Evolutionary conservation across 2,113 vertebrate genomes (phyloP).

Genomic region (Mesitornis unicolor): DNA sequence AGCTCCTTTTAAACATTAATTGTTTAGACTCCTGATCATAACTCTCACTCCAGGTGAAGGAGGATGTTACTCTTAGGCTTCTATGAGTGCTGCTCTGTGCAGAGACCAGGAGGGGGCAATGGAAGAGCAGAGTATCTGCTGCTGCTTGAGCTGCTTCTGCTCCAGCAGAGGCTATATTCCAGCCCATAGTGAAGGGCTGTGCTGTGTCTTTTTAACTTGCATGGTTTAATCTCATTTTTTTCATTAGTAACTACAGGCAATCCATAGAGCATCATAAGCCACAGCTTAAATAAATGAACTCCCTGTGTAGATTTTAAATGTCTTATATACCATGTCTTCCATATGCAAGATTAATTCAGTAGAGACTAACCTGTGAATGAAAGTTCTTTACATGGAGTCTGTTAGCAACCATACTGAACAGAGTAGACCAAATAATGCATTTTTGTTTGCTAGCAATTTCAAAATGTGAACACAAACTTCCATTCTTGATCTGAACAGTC

Average conservation of each 20-base stretch:
- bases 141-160: not conserved
- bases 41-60: not conserved
- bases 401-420: not conserved
- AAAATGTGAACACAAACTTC: not conserved
- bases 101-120: conserved; percentile 34
- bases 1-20: not conserved
- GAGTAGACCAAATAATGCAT: not conserved
- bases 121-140: conserved; percentile 3
- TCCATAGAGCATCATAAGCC: not conserved
- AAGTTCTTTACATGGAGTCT: not conserved
- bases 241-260: not conserved
- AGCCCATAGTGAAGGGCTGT: not conserved
- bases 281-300: not conserved
- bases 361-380: not conserved
- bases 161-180: not conserved
- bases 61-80: not conserved
- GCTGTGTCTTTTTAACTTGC: not conserved
- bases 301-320: not conserved
- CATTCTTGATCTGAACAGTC: not conserved
- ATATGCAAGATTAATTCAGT: not conserved
- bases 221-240: not conserved
- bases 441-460: not conserved
- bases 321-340: not conserved
- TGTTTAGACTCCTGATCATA: not conserved
- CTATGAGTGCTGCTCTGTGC: not conserved